Evolutionary conservation across 2,797 vertebrate species (phyloP), one percentile per base, ranked within the genome.

Genomic region (Borostomias antarcticus): DNA sequence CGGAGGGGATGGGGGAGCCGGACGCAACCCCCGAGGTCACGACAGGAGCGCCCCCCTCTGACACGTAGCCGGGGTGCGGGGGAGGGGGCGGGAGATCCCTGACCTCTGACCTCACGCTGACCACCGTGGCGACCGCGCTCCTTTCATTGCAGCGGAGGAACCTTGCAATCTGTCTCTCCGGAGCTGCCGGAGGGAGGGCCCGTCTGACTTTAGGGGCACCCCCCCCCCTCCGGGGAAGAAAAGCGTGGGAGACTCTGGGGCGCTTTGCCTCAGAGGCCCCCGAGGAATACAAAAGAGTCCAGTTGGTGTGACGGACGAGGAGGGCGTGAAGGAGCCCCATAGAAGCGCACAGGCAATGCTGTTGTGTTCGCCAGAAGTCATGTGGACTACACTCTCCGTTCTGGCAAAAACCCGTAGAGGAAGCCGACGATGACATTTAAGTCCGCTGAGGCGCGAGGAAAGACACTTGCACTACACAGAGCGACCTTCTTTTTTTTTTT

Each of bases 51-150:
- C 93, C 93, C 19, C 91, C 92, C 0, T 80, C 87, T 0, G 93
- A 96, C 85, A 97, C 96, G 92, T 96, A 97, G 91, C 82, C 0
- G 56, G 52, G 54, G n/a, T 59, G 69, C 33, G 69, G 70, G n/a
- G n/a, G n/a, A n/a, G n/a, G n/a, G n/a, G n/a, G n/a, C n/a, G n/a
- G n/a, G n/a, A n/a, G n/a, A n/a, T n/a, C 30, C 51, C 9, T 70
- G 30, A 72, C 82, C 71, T 33, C 76, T 11, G 45, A 43, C 17
- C 10, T 4, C 5, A 8, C 48, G 15, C 23, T 37, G 13, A 66
- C 85, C 83, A 78, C 51, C 47, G 82, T 73, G 66, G 74, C 87
- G 85, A 13, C 40, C 17, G 78, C 79, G 40, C 40, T 47, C 74
- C 2, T 30, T 86, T 89, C 79, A 79, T 87, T 88, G 89, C 89